A percentile compares a stretch with the other conserved stretches of the same genome.
Evolutionary conservation across 2,888 invertebrate genomes (phyloP).

Genomic region (Mesorhabditis belari): DNA sequence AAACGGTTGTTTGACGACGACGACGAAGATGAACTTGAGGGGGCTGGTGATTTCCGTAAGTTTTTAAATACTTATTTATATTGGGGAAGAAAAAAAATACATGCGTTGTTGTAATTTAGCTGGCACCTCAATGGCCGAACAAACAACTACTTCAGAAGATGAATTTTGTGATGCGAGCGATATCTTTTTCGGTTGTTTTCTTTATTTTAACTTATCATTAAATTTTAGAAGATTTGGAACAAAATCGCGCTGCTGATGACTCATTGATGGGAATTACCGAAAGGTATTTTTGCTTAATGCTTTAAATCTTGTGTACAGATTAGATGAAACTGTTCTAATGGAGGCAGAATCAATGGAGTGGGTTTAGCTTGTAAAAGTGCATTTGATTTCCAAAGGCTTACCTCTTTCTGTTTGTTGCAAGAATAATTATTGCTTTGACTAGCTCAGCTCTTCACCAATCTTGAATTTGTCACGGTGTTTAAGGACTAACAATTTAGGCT

Average conservation of each 20-base stretch:
- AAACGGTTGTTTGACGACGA: background rate
- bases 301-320: no score
- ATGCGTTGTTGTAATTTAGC: no score
- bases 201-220: background rate
- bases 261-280: background rate
- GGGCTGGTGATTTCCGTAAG: background rate
- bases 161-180: background rate
- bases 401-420: no score
- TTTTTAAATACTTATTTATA: background rate
- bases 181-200: background rate
- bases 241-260: background rate
- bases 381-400: no score
- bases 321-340: background rate
- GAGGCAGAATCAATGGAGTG: background rate
- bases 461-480: no score
- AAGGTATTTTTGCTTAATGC: no score
- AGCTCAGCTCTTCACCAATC: no score
- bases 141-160: background rate
- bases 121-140: background rate
- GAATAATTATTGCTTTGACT: no score
- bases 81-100: no score
- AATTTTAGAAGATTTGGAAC: background rate
- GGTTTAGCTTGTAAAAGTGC: no score
- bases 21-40: background rate
- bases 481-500: no score